Conservation (phyloP, 2,797 vertebrate species). For the Nyctalus aviator region DNA sequence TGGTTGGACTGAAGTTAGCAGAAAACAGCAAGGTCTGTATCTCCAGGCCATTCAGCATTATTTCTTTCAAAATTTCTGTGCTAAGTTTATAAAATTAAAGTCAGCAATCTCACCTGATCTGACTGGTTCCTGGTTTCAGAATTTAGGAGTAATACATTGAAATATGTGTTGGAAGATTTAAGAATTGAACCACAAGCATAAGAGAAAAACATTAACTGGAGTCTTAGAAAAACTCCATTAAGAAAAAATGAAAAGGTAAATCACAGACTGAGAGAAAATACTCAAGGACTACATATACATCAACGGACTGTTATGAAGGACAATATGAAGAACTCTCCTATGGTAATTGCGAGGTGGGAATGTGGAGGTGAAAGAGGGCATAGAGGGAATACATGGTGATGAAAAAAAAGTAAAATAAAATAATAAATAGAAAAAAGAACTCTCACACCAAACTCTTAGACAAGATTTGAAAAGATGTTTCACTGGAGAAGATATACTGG, state of each 20-base stretch:
- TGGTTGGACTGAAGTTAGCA: slow-evolving; percentile 40
- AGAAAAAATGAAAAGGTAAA: slow-evolving; percentile 52
- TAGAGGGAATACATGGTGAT: too few species aligned
- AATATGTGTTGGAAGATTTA: not conserved
- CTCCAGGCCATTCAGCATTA: not conserved
- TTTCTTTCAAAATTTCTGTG: slow-evolving; percentile 53
- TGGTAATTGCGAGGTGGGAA: too few species aligned
- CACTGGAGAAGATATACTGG: slow-evolving; percentile 28
- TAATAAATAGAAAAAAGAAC: not conserved
- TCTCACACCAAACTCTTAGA: slow-evolving; percentile 20
- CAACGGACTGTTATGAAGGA: not conserved
- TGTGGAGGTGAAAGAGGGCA: too few species aligned
- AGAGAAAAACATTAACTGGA: slow-evolving; percentile 26
- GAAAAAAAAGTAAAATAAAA: too few species aligned
- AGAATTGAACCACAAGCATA: slow-evolving; percentile 39
- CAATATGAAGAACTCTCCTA: not conserved
- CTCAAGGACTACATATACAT: not conserved
- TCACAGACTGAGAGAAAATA: slow-evolving; percentile 5
- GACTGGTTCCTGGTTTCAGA: slow-evolving; percentile 26
- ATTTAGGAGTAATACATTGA: not conserved
- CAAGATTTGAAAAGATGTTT: slow-evolving; percentile 43
- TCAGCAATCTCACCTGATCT: not conserved
- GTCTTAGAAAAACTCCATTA: not conserved
- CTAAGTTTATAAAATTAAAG: slow-evolving; percentile 55
- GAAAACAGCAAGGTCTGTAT: not conserved